phyloP scores from a whole-genome alignment of 1,140 invertebrate species.

The Tetragnatha versicolor region DNA sequence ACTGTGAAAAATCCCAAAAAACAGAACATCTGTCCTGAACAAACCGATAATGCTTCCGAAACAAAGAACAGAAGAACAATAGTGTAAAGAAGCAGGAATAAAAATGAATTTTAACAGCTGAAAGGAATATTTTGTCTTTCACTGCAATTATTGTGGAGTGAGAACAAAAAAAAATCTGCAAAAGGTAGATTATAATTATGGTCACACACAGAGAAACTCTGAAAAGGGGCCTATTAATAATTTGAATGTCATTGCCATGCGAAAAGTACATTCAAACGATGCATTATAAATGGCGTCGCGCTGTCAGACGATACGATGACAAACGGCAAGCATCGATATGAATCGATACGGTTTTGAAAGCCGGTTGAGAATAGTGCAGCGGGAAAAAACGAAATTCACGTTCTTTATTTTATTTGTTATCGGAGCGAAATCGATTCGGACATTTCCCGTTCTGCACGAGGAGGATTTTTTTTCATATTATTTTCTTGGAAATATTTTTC shows the following conservation, averaged over 20 bases:
- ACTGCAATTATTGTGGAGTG: no score
- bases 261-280: slow-evolving; percentile 32
- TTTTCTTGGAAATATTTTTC: neutral
- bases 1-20: no score
- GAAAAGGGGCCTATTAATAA: slow-evolving; percentile 45
- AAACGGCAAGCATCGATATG: slow-evolving; percentile 48
- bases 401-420: slow-evolving; percentile 37
- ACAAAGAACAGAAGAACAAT: no score
- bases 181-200: slow-evolving; percentile 36
- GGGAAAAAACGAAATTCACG: slow-evolving; percentile 8
- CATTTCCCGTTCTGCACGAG: slow-evolving; percentile 35
- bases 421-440: slow-evolving; percentile 32
- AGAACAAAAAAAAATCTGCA: no score
- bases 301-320: slow-evolving; percentile 42
- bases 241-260: slow-evolving; percentile 52
- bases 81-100: no score
- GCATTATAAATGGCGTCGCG: slow-evolving; percentile 38
- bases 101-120: no score
- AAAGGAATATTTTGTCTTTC: no score
- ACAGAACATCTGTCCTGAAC: no score
- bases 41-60: no score
- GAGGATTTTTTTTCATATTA: slow-evolving; percentile 2
- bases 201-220: slow-evolving; percentile 23
- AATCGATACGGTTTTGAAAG: slow-evolving; percentile 50
- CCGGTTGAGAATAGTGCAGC: slow-evolving; percentile 11